These are phyloP conservation scores for Calcarius lapponicus DNA, from an alignment of 2,797 vertebrate genomes.

Conservation along the genomic window DNA sequence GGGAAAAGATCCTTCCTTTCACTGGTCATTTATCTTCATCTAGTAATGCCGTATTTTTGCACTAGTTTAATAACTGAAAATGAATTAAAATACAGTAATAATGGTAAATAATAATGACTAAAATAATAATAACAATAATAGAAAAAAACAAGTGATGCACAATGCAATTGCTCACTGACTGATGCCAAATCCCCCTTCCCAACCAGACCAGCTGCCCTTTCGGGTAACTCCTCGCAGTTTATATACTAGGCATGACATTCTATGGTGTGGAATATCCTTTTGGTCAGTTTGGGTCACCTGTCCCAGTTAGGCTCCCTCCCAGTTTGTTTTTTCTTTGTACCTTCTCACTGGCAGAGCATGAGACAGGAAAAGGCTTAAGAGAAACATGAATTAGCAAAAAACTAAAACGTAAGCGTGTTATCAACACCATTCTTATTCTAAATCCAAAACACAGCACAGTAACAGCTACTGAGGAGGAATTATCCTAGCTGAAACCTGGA, in stretches of 20 bases:
- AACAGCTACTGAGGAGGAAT: background rate
- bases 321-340: background rate
- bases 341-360: background rate
- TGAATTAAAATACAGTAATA: background rate
- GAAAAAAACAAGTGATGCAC: background rate
- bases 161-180: background rate
- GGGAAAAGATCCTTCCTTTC: background rate
- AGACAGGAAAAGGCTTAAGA: background rate
- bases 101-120: background rate
- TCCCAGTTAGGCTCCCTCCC: background rate
- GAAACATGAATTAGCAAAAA: background rate
- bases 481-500: background rate
- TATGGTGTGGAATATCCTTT: background rate
- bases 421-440: background rate
- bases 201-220: background rate
- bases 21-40: background rate
- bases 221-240: background rate
- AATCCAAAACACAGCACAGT: background rate
- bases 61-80: background rate
- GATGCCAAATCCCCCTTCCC: background rate
- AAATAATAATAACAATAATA: background rate
- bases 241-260: background rate
- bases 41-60: background rate
- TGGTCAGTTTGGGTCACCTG: background rate
- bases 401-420: background rate